These are phyloP conservation scores for Cyprinodon diabolis DNA, from an alignment of 2,797 vertebrate genomes.

Conservation along the genomic window DNA sequence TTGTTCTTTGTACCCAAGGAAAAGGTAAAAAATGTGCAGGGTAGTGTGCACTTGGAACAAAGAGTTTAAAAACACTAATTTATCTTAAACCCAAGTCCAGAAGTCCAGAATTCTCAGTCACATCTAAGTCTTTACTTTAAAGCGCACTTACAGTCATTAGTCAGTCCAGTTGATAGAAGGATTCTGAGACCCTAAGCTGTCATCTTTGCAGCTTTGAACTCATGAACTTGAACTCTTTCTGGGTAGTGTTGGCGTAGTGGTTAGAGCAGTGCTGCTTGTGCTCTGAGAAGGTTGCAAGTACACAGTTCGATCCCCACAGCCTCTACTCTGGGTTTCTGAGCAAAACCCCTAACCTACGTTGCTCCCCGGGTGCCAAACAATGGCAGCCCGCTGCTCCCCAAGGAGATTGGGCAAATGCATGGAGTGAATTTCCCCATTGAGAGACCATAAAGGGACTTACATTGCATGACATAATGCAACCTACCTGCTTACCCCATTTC, in stretches of 20 bases:
- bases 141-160: neutral
- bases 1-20: neutral
- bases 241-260: no score
- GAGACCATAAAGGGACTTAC: no score
- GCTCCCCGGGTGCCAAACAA: neutral
- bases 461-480: neutral
- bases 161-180: neutral
- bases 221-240: neutral
- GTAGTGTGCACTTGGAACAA: neutral
- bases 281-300: no score
- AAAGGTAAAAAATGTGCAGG: neutral
- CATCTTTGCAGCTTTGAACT: constrained; percentile 11
- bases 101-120: neutral
- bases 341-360: neutral
- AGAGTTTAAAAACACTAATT: neutral
- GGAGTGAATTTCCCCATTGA: no score
- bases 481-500: constrained; percentile 16
- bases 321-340: no score
- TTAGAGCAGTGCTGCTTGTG: no score
- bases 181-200: neutral
- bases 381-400: no score
- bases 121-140: neutral
- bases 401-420: no score
- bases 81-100: neutral
- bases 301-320: no score